Conservation (phyloP, 2,797 vertebrate species). For the Vultur gryphus region DNA sequence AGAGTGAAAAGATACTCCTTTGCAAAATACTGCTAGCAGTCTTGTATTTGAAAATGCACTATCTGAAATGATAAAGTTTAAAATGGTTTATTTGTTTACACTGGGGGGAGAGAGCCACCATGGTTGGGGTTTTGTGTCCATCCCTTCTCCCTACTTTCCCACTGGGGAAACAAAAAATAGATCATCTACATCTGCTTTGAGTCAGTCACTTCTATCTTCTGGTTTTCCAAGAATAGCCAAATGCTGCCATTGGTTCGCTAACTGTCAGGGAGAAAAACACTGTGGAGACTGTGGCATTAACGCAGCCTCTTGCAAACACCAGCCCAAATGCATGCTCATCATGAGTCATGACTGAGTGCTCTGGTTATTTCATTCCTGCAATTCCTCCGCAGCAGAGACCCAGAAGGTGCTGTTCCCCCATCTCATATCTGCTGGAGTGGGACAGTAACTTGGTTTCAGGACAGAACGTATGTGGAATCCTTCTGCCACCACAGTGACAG, state of each 20-base stretch:
- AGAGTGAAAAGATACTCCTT: neutral
- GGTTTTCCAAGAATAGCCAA: constrained; percentile 55
- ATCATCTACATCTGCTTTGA: constrained; percentile 36
- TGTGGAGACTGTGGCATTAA: constrained; percentile 20
- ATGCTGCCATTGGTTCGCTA: constrained; percentile 30
- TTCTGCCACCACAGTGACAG: neutral
- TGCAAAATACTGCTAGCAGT: neutral
- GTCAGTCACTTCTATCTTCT: constrained; percentile 37
- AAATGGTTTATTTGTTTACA: neutral
- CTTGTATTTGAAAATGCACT: neutral
- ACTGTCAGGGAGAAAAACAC: constrained; percentile 27
- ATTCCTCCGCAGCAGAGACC: neutral
- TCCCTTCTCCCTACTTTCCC: neutral
- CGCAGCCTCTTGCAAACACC: constrained; percentile 10
- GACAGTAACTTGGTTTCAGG: neutral
- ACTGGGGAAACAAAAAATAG: constrained; percentile 4
- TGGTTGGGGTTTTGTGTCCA: neutral
- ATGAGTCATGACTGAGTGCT: constrained; percentile 11
- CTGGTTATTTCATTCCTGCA: neutral
- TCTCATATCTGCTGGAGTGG: neutral
- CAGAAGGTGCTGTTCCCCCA: neutral
- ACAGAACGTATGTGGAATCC: neutral
- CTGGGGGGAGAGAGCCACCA: neutral
- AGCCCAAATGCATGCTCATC: constrained; percentile 21
- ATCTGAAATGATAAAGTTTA: neutral